Percentiles rank a stretch among this genome's conserved stretches.
These are phyloP conservation scores for Sepiola atlantica DNA, from an alignment of 2,888 invertebrate species.

Conservation along the genomic window DNA sequence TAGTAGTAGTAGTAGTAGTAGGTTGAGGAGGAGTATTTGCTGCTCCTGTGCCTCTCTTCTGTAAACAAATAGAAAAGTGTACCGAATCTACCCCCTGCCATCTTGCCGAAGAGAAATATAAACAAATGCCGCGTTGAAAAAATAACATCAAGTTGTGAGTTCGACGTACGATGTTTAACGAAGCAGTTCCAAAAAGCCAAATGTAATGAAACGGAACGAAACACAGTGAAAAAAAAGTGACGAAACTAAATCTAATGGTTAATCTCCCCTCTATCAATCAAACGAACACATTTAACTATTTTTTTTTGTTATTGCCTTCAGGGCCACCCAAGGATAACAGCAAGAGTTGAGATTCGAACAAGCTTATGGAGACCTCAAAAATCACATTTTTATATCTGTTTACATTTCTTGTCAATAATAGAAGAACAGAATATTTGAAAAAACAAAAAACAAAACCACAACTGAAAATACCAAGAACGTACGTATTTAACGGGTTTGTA, in stretches of 20 bases:
- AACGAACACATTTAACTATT: background rate
- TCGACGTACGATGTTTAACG: background rate
- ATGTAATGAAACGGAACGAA: background rate
- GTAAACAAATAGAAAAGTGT: background rate
- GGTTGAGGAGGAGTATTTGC: background rate
- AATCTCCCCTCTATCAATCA: background rate
- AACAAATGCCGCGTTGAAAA: background rate
- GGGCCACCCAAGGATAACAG: background rate
- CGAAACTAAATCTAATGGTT: background rate
- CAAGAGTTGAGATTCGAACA: background rate
- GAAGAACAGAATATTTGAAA: no score
- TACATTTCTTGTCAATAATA: no score
- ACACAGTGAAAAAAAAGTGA: background rate
- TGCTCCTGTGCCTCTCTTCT: no score
- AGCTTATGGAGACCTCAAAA: background rate
- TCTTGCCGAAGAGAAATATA: background rate
- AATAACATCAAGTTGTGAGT: background rate
- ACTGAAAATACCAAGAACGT: no score
- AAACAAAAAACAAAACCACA: no score
- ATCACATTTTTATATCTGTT: no score
- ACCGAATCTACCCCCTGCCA: background rate
- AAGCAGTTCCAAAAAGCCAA: background rate
- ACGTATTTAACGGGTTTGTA: no score
- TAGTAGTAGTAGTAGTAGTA: background rate
- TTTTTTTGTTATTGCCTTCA: background rate